These are phyloP conservation scores for Octopus sinensis DNA, from an alignment of 1,140 invertebrate genomes.

Conservation along the genomic window DNA sequence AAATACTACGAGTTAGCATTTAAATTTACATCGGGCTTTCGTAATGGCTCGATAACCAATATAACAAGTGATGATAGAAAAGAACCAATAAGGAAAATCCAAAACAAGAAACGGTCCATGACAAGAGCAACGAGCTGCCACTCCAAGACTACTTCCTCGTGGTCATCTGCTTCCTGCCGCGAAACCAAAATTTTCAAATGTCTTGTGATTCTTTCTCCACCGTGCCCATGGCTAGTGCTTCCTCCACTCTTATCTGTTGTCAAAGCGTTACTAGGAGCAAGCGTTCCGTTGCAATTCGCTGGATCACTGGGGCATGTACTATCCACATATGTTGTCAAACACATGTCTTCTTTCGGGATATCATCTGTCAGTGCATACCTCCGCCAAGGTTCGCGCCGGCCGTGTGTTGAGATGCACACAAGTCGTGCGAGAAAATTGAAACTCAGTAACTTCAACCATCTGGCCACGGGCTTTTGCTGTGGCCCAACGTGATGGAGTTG, in stretches of 20 bases:
- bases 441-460: constrained; percentile 42
- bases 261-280: background rate
- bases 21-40: constrained; percentile 27
- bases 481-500: constrained; percentile 58
- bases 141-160: constrained; percentile 62
- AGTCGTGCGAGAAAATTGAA: constrained; percentile 31
- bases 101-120: constrained; percentile 94
- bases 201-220: constrained; percentile 35
- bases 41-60: constrained; percentile 87
- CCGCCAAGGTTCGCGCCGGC: constrained; percentile 13
- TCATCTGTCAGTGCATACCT: background rate
- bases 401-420: constrained; percentile 28
- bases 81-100: constrained; percentile 96
- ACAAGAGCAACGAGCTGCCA: constrained; percentile 99
- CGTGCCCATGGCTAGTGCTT: constrained; percentile 12
- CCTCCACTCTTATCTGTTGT: constrained; percentile 2
- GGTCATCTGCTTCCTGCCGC: constrained; percentile 40
- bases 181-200: constrained; percentile 38
- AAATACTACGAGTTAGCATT: background rate
- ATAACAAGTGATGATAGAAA: constrained; percentile 89
- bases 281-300: constrained; percentile 27
- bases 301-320: constrained; percentile 11
- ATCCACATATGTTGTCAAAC: constrained; percentile 30
- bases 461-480: constrained; percentile 47
- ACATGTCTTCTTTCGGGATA: constrained; percentile 19